Base-by-base conservation (phyloP, 1,140 invertebrate species). In the Drosophila pseudoobscura region DNA sequence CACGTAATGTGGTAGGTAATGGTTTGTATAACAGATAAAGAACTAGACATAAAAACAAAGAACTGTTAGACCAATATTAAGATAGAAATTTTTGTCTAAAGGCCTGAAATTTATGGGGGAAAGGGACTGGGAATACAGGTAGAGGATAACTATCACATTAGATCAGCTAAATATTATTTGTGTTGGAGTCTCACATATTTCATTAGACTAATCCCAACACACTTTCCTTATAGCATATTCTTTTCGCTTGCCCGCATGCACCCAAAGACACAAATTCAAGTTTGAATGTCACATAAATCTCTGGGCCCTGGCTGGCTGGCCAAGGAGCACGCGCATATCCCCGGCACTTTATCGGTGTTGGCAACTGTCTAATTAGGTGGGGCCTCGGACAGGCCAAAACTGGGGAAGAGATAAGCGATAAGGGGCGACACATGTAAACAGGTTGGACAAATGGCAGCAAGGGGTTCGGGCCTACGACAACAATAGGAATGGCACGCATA, bases 231-330 rank as follows among this genome's bases (percentile, higher is more conserved):
- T 22, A 20, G 9, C 46, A 13, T 22, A 22, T 31, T n/a, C 22
- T 8, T 20, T n/a, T 45, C 15, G 9, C 0, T 53, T 39, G 31
- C 80, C 80, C 60, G 73, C 76, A 76, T 61, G 41, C 35, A 66
- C 24, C 39, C 47, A 50, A 22, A 60, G 22, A 50, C 71, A 46
- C 73, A 65, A 63, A 68, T 60, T 80, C 62, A 78, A 70, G 82
- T 80, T 70, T 57, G 75, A 80, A 65, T 68, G 69, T 71, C 82
- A 43, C 62, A 85, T 85, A 78, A 85, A 87, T 87, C 78, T 71
- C 52, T 4, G 22, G 13, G 20, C 41, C 15, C 24, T 0, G 26
- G 43, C 56, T 61, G 56, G 58, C 53, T 77, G 57, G 62, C 61
- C 45, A 29, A 2, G 29, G 7, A 35, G 31, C 54, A 64, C 31